phyloP scores from a whole-genome alignment of 2,113 vertebrate genomes.

The Oxyura jamaicensis region DNA sequence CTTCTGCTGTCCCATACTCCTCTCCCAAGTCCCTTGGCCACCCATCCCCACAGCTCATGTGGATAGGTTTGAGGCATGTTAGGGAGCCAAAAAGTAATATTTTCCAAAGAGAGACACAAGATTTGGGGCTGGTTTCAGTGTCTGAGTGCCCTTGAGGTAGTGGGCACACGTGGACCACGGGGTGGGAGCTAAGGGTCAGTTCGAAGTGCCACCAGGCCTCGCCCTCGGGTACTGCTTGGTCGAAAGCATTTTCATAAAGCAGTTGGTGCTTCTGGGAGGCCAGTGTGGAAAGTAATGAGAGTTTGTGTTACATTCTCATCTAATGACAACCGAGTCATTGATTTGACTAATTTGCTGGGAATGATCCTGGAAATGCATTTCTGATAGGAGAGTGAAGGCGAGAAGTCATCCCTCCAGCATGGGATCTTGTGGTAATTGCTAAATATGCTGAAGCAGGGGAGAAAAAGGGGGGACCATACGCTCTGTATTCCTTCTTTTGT shows the following conservation, averaged over 20 bases:
- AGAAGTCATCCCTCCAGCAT: not conserved
- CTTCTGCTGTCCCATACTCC: not conserved
- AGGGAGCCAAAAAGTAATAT: not conserved
- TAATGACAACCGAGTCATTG: not conserved
- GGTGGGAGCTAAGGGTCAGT: no score
- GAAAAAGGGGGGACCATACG: not conserved
- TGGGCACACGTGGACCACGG: not conserved
- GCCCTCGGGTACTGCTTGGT: no score
- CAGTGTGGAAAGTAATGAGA: not conserved
- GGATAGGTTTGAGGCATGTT: not conserved
- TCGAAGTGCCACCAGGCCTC: not conserved
- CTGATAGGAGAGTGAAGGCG: fast-evolving
- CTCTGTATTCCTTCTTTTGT: constrained; percentile 4
- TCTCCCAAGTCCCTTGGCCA: not conserved
- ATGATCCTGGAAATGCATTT: not conserved
- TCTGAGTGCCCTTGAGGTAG: not conserved
- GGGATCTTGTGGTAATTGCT: not conserved
- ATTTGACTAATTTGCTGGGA: not conserved
- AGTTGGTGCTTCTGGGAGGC: not conserved
- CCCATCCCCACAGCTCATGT: fast-evolving
- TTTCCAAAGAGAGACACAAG: not conserved
- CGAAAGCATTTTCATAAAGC: not conserved
- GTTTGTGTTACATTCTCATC: not conserved
- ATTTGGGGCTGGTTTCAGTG: not conserved
- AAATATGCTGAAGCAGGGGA: not conserved